Evolutionary conservation across 2,888 invertebrate genomes (phyloP).

Genomic region (Polydrusus pterygomalis): DNA sequence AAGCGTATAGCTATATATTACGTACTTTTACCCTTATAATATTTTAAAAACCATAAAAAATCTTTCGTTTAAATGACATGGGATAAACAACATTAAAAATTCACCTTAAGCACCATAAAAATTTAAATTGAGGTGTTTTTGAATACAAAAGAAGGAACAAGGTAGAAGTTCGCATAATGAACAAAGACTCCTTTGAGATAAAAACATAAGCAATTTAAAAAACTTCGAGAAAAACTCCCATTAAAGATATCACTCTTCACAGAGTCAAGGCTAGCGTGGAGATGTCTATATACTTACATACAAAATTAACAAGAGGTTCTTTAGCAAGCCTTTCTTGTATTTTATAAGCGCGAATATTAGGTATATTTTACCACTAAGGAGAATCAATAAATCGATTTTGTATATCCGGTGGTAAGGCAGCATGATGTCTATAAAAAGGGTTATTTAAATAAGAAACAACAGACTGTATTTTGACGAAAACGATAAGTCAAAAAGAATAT

Average conservation of each 20-base stretch:
- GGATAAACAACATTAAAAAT: conserved; percentile 1
- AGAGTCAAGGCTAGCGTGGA: no score
- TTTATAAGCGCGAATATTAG: background rate
- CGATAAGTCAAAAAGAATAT: no score
- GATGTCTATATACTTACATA: no score
- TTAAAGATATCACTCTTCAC: background rate
- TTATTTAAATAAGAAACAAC: no score
- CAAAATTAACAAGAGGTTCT: background rate
- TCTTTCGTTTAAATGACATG: background rate
- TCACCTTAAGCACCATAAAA: background rate
- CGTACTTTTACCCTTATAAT: no score
- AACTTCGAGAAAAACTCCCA: background rate
- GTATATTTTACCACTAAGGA: background rate
- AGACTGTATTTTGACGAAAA: no score
- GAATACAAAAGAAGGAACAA: background rate
- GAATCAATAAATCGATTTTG: no score
- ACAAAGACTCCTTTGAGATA: background rate
- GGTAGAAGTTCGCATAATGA: background rate
- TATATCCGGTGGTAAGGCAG: no score
- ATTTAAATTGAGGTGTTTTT: conserved; percentile 1
- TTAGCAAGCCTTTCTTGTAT: background rate
- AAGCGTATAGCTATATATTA: no score
- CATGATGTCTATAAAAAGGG: no score
- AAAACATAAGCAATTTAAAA: background rate
- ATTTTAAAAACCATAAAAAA: no score